Evolutionary conservation across 2,888 invertebrate genomes (phyloP), one percentile per base, ranked within the genome.

Genomic region (Baronia brevicornis): DNA sequence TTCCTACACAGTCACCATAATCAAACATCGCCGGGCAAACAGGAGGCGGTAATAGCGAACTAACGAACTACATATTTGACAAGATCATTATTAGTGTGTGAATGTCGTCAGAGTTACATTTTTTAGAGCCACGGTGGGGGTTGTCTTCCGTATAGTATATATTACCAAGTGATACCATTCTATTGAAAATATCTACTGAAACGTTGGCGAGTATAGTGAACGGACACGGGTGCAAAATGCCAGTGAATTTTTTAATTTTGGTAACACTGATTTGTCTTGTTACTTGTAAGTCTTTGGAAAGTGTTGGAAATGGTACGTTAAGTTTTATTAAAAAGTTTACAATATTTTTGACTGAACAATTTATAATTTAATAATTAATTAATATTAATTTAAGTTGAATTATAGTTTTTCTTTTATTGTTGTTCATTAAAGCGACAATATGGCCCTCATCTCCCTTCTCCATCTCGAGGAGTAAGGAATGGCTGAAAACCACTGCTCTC

Each of bases 241-340:
- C 33, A 10, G 27, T 27, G 1, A 30, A 44, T n/a, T 3, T 62
- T 4, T 6, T 69, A 5, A 13, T 71, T n/a, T 31, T 60, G 4
- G 36, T 52, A 3, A 36, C 45, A 10, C 28, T 55, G 19, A 29
- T 54, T 2, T 47, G 54, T 39, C 46, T 35, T 1, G 65, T 55
- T 14, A 38, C 36, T 19, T 46, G 64, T 26, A 50, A 56, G 15
- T 70, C 75, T 2, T 28, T 69, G 37, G 58, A 57, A 22, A 33
- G 46, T 5, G 32, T 41, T 23, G 43, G 39, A 17, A 48, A 33
- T 37, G 60, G 68, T 68, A 36, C 44, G 51, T 30, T 12, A 27
- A 2, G 19, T 18, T 8, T 12, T 33, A 11, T 17, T 19, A 18
- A 23, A 5, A 6, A 11, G 6, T 23, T 10, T 10, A 11, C 4